Evolutionary conservation across 2,888 invertebrate species (phyloP).

Genomic region (Venusia cambrica): DNA sequence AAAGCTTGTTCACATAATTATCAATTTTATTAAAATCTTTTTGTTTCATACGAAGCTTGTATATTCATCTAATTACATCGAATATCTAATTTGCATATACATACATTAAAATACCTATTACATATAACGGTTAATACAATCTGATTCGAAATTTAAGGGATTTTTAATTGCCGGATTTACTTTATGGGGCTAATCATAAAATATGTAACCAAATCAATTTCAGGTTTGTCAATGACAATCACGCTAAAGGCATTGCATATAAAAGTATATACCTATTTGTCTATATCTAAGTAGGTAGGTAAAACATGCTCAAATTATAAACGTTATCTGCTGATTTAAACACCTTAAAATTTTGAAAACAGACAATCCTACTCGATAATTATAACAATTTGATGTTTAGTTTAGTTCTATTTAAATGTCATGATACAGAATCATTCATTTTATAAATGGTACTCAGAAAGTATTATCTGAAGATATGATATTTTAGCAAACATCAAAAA

Average conservation of each 20-base stretch:
- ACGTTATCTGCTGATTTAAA: too few species aligned
- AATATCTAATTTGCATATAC: slow-evolving; percentile 67
- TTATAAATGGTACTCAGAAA: too few species aligned
- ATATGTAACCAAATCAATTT: slow-evolving; percentile 18
- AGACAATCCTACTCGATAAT: slow-evolving; percentile 16
- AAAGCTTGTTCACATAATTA: slow-evolving; percentile 53
- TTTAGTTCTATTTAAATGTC: too few species aligned
- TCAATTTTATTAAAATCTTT: slow-evolving; percentile 76
- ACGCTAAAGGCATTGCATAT: slow-evolving; percentile 31
- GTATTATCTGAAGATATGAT: too few species aligned
- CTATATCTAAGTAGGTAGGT: too few species aligned
- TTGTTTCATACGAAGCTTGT: slow-evolving; percentile 76
- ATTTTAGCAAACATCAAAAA: too few species aligned
- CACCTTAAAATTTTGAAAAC: slow-evolving; percentile 2
- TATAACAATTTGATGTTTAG: background rate
- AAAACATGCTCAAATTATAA: too few species aligned
- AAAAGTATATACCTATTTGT: slow-evolving; percentile 13
- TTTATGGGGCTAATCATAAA: slow-evolving; percentile 10
- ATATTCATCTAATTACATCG: slow-evolving; percentile 75
- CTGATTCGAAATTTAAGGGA: too few species aligned
- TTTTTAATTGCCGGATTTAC: too few species aligned
- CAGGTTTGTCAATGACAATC: slow-evolving; percentile 24
- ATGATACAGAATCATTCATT: too few species aligned
- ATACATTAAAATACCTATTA: slow-evolving; percentile 44
- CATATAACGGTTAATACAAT: slow-evolving; percentile 28